Evolutionary conservation across 37 sponge, comb jelly and placozoan species (phyloP).

Genomic region (Beroe forskalii): DNA sequence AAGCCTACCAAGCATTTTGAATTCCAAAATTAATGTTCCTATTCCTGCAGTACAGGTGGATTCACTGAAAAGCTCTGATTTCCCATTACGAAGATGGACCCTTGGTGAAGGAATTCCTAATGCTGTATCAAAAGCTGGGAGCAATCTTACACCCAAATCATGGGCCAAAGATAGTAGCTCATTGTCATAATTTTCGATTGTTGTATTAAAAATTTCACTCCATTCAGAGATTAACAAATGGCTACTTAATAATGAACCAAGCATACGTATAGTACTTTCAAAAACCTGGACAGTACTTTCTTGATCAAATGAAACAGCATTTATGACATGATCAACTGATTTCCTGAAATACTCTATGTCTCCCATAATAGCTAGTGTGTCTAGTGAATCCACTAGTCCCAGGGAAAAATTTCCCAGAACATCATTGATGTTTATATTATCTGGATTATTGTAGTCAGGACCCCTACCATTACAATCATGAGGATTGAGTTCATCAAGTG

Average conservation of each 20-base stretch:
- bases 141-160: slow-evolving; percentile 78
- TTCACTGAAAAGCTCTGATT: slow-evolving; percentile 66
- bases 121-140: slow-evolving; percentile 89
- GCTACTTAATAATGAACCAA: slow-evolving; percentile 86
- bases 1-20: slow-evolving; percentile 84
- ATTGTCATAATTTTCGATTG: slow-evolving; percentile 72
- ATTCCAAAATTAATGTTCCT: slow-evolving; percentile 88
- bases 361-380: slow-evolving; percentile 75
- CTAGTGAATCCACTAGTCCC: slow-evolving; percentile 88
- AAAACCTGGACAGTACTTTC: slow-evolving; percentile 93
- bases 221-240: slow-evolving; percentile 83
- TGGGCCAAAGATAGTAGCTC: slow-evolving; percentile 85
- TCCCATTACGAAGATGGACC: slow-evolving; percentile 64
- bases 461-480: slow-evolving; percentile 88
- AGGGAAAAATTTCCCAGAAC: slow-evolving; percentile 91
- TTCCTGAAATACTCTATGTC: slow-evolving; percentile 76
- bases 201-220: slow-evolving; percentile 73
- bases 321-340: slow-evolving; percentile 78
- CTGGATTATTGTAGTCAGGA: slow-evolving; percentile 84
- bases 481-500: slow-evolving; percentile 95
- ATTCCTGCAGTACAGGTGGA: slow-evolving; percentile 92
- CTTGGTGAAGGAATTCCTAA: slow-evolving; percentile 86
- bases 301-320: slow-evolving; percentile 80
- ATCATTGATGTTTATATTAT: slow-evolving; percentile 84
- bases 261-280: slow-evolving; percentile 94